phyloP scores from a whole-genome alignment of 2,113 vertebrate species.

The Leptodactylus fuscus region DNA sequence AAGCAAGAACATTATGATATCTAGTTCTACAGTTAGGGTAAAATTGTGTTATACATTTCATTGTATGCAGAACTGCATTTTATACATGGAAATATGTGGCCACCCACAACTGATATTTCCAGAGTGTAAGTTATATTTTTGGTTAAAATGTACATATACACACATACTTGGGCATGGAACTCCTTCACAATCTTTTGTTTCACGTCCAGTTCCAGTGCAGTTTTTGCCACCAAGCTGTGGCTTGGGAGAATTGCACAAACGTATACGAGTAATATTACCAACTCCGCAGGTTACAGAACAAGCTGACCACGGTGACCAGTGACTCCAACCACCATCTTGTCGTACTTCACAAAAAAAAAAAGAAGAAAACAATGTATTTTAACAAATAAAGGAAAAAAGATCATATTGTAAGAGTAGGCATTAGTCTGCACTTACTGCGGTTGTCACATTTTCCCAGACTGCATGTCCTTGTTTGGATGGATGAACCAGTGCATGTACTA shows the following conservation, averaged over 20 bases:
- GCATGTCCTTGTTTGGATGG: conserved; percentile 95
- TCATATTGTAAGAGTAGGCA: not conserved
- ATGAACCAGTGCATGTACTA: conserved; percentile 89
- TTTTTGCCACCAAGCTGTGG: conserved; percentile 92
- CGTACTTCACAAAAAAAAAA: conserved; percentile 76
- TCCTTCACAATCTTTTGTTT: conserved; percentile 89
- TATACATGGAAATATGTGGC: too few relatives aligned
- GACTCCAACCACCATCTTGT: conserved; percentile 94
- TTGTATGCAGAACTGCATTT: too few relatives aligned
- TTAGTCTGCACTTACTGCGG: conserved; percentile 80
- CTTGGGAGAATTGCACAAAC: conserved; percentile 93
- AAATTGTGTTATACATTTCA: too few relatives aligned
- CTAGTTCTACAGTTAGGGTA: not conserved
- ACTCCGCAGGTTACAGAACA: conserved; percentile 91
- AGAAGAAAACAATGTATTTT: not conserved
- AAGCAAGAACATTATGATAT: not conserved
- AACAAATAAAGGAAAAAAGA: not conserved
- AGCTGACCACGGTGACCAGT: conserved; percentile 97
- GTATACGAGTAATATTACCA: conserved; percentile 93
- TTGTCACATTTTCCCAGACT: conserved; percentile 90
- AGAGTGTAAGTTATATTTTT: too few relatives aligned
- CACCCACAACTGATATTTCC: too few relatives aligned
- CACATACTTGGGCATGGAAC: conserved; percentile 84
- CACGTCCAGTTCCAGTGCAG: conserved; percentile 88
- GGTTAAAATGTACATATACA: too few relatives aligned